phyloP scores from a whole-genome alignment of 2,888 invertebrate genomes.

The Euspilapteryx auroguttella region DNA sequence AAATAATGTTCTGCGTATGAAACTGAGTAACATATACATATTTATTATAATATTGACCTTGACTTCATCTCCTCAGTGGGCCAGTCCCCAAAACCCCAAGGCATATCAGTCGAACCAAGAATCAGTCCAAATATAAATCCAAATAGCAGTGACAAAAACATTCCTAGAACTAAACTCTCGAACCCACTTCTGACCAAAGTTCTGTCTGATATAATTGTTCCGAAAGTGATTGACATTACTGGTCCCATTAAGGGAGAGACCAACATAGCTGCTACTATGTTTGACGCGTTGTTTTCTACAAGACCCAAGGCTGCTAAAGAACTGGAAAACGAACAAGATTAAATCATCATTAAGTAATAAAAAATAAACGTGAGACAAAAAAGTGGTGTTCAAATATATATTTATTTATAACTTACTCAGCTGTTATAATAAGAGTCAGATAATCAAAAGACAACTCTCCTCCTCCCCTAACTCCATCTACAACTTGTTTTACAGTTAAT shows the following conservation, averaged over 20 bases:
- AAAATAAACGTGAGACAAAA: too few relatives aligned
- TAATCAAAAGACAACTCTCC: conserved; percentile 83
- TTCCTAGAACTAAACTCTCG: conserved; percentile 68
- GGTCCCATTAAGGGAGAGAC: conserved; percentile 82
- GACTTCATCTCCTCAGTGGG: conserved; percentile 81
- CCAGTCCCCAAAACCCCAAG: conserved; percentile 76
- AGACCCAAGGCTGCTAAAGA: conserved; percentile 81
- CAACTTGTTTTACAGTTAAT: conserved; percentile 81
- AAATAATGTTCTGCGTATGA: too few relatives aligned
- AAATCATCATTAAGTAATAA: neutral
- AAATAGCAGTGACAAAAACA: conserved; percentile 73
- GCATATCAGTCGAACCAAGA: conserved; percentile 72
- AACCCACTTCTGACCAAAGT: conserved; percentile 71
- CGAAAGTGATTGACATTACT: conserved; percentile 86
- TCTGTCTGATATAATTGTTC: conserved; percentile 75
- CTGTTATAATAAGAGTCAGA: conserved; percentile 75
- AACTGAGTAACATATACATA: too few relatives aligned
- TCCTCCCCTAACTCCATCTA: conserved; percentile 76
- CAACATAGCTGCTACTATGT: conserved; percentile 77
- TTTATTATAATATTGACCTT: conserved; percentile 41
- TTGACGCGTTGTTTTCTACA: conserved; percentile 81
- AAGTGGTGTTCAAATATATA: too few relatives aligned
- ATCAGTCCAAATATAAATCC: conserved; percentile 81
- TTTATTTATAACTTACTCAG: conserved; percentile 84
- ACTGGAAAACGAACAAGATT: conserved; percentile 34